Conservation (phyloP, 2,797 vertebrate species). For the Leptatherina wallacei region DNA sequence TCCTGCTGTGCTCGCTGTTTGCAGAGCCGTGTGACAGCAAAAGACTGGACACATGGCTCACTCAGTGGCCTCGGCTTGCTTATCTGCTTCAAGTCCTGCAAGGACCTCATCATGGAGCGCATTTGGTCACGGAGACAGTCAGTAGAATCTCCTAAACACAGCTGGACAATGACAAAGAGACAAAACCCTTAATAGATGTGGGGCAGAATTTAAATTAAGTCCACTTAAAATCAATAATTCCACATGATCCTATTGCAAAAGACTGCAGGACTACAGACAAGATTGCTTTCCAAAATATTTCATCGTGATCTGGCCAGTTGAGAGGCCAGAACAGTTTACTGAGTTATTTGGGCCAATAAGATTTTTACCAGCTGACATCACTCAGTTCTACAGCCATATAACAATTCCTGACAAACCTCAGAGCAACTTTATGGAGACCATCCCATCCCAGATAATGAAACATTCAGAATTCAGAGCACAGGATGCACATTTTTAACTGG, state of each 20-base stretch:
- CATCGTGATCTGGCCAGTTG: constrained; percentile 27
- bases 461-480: constrained; percentile 46
- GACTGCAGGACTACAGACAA: background rate
- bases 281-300: constrained; percentile 34
- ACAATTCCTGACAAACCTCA: constrained; percentile 68
- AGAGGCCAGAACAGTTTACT: constrained; percentile 42
- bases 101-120: constrained; percentile 84
- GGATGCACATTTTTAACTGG: constrained; percentile 63
- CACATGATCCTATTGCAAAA: constrained; percentile 7
- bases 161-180: constrained; percentile 73
- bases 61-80: constrained; percentile 72
- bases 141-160: constrained; percentile 86
- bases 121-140: constrained; percentile 83
- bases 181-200: constrained; percentile 51
- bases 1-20: constrained; percentile 77
- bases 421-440: constrained; percentile 60
- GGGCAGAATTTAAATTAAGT: constrained; percentile 4
- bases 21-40: constrained; percentile 72
- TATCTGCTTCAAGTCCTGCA: constrained; percentile 84
- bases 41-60: constrained; percentile 68
- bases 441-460: constrained; percentile 44
- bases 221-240: constrained; percentile 13
- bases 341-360: constrained; percentile 53
- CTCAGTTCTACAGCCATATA: constrained; percentile 46
- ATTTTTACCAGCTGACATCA: constrained; percentile 78